These are phyloP conservation scores for Ceriagrion tenellum DNA, from an alignment of 2,888 invertebrate species.

Conservation along the genomic window DNA sequence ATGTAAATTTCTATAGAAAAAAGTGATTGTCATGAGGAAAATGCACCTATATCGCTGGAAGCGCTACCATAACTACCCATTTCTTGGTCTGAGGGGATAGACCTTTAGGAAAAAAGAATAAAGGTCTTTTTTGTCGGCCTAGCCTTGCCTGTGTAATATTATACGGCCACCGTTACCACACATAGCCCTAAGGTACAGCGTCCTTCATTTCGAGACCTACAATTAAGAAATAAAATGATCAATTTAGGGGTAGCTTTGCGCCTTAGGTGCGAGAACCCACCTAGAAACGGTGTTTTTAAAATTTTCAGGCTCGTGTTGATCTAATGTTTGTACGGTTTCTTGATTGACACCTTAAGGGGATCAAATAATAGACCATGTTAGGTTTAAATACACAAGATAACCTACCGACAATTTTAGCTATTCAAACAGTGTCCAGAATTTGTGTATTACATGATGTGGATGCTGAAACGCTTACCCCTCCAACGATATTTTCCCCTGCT, in stretches of 20 bases:
- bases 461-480: no score
- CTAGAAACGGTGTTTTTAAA: not conserved
- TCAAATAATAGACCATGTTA: not conserved
- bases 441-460: not conserved
- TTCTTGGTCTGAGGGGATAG: not conserved
- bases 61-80: not conserved
- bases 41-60: not conserved
- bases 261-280: not conserved
- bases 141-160: not conserved
- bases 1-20: not conserved
- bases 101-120: not conserved
- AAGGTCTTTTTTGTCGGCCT: not conserved
- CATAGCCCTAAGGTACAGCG: not conserved
- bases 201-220: not conserved
- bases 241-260: not conserved
- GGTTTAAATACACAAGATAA: not conserved
- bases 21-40: not conserved
- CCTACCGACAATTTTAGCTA: not conserved
- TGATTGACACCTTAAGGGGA: not conserved
- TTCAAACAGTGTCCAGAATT: not conserved
- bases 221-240: slow-evolving; percentile 15
- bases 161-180: not conserved
- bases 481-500: no score
- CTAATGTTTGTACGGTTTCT: not conserved
- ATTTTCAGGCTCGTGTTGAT: not conserved